Conservation (phyloP, 2,888 invertebrate genomes). For the Apeira syringaria region DNA sequence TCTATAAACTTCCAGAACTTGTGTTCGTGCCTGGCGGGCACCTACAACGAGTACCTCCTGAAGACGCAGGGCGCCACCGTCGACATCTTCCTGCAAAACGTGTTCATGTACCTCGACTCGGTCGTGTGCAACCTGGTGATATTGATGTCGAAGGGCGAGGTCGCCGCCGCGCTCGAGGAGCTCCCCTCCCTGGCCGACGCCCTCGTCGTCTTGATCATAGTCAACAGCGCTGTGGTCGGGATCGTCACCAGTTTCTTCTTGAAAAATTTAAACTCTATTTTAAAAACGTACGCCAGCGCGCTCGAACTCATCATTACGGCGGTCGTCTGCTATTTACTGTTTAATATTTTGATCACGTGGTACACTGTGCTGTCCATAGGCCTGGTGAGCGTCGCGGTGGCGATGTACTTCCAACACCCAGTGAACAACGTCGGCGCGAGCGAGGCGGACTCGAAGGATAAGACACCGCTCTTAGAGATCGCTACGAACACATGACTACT, state of each 20-base stretch:
- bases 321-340: constrained; percentile 92
- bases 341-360: constrained; percentile 92
- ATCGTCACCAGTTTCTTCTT: constrained; percentile 97
- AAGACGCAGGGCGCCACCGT: constrained; percentile 93
- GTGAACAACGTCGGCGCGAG: constrained; percentile 82
- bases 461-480: constrained; percentile 56
- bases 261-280: constrained; percentile 95
- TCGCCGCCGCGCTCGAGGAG: constrained; percentile 83
- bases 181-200: constrained; percentile 84
- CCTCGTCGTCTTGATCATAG: constrained; percentile 90
- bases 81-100: constrained; percentile 96
- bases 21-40: constrained; percentile 97
- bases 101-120: constrained; percentile 97
- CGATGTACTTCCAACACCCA: constrained; percentile 95
- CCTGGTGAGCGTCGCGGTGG: constrained; percentile 92
- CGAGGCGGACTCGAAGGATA: constrained; percentile 43
- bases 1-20: constrained; percentile 91
- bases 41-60: constrained; percentile 96
- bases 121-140: constrained; percentile 94
- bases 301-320: constrained; percentile 96
- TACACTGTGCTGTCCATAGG: constrained; percentile 92
- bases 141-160: constrained; percentile 86
- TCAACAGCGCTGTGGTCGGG: constrained; percentile 95
- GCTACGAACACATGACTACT: constrained; percentile 24
- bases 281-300: constrained; percentile 98